These are phyloP conservation scores for Cataglyphis hispanica DNA, from an alignment of 1,140 invertebrate genomes.

Conservation along the genomic window DNA sequence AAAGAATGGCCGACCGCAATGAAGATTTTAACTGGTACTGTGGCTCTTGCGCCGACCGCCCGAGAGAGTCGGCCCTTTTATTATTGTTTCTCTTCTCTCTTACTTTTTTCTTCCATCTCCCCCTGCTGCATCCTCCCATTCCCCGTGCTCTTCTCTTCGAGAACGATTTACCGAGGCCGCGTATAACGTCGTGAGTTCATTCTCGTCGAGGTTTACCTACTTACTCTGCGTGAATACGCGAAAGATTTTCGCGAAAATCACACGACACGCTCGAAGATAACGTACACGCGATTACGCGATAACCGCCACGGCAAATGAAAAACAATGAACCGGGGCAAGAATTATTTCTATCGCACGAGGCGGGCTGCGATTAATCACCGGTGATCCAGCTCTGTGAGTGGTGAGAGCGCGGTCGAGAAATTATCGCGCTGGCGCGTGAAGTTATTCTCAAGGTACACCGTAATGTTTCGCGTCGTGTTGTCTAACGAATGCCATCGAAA, in stretches of 20 bases:
- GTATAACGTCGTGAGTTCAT: constrained; percentile 36
- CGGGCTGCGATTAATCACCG: constrained; percentile 56
- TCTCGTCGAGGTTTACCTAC: constrained; percentile 31
- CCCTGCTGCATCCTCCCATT: not conserved
- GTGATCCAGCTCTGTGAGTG: constrained; percentile 18
- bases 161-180: constrained; percentile 77
- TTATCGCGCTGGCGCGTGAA: constrained; percentile 4
- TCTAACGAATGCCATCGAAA: not conserved
- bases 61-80: constrained; percentile 64
- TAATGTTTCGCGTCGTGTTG: not conserved
- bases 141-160: constrained; percentile 44
- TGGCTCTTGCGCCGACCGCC: constrained; percentile 65
- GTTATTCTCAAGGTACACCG: constrained; percentile 28
- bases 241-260: constrained; percentile 58
- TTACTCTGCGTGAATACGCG: constrained; percentile 29
- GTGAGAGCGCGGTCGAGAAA: too few relatives aligned
- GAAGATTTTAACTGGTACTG: constrained; percentile 84
- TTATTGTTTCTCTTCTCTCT: constrained; percentile 68
- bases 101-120: constrained; percentile 21
- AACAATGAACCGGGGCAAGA: constrained; percentile 20
- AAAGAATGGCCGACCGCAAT: constrained; percentile 84
- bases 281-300: constrained; percentile 43
- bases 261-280: constrained; percentile 6
- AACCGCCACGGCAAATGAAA: constrained; percentile 51
- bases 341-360: constrained; percentile 53